Evolutionary conservation across 2,113 vertebrate species (phyloP).

Genomic region (Vulpes lagopus): DNA sequence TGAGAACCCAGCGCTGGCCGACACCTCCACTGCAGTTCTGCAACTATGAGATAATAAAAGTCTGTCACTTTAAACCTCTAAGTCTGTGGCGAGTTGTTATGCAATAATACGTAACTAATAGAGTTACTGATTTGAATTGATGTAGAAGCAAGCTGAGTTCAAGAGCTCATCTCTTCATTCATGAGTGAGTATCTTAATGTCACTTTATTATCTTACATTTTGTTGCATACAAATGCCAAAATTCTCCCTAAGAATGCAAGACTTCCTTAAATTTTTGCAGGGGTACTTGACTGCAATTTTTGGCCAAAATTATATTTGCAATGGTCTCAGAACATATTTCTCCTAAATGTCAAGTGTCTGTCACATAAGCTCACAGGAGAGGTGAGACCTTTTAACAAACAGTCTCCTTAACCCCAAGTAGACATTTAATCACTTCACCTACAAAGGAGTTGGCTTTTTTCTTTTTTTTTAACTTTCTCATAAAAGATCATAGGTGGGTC

Average conservation of each 20-base stretch:
- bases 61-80: neutral
- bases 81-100: neutral
- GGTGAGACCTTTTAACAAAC: slow-evolving; percentile 33
- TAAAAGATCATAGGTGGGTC: neutral
- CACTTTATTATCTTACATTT: neutral
- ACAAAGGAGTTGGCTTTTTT: neutral
- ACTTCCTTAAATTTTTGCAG: slow-evolving; percentile 1
- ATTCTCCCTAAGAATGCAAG: neutral
- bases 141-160: neutral
- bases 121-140: neutral
- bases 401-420: neutral
- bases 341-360: slow-evolving; percentile 40
- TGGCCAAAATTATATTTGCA: slow-evolving; percentile 10
- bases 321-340: neutral
- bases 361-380: neutral
- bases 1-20: neutral
- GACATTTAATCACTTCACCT: slow-evolving; percentile 12
- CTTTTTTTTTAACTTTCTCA: neutral
- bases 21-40: neutral
- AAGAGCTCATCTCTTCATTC: neutral
- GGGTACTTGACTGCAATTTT: neutral
- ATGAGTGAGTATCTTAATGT: neutral
- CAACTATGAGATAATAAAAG: neutral
- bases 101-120: neutral
- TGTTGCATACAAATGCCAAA: neutral